Conservation (phyloP, 92 coral and sea anemone genomes). For the Scolanthus callimorphus region DNA sequence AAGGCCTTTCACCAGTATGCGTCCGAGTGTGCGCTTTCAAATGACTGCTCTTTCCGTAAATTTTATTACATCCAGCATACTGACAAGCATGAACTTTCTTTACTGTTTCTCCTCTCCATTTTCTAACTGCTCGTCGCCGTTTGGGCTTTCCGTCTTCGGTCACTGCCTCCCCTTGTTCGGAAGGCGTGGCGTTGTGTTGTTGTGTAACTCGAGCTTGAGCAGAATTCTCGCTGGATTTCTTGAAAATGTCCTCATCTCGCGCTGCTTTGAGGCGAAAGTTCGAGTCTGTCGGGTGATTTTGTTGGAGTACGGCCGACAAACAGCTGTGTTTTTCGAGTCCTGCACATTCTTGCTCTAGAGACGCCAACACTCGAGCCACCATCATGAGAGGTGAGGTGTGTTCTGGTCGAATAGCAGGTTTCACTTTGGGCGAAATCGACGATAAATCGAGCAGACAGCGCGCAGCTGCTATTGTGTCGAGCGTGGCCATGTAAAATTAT, state of each 20-base stretch:
- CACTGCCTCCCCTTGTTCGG: slow-evolving; percentile 28
- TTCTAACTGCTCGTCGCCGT: slow-evolving; percentile 54
- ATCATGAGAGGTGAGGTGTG: slow-evolving; percentile 67
- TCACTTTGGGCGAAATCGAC: slow-evolving; percentile 52
- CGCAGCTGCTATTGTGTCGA: slow-evolving; percentile 84
- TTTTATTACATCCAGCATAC: slow-evolving; percentile 70
- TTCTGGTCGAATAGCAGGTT: slow-evolving; percentile 44
- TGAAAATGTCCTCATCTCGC: slow-evolving; percentile 9
- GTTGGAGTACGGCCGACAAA: slow-evolving; percentile 18
- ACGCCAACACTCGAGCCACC: slow-evolving; percentile 78
- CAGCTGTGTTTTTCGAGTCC: slow-evolving; percentile 59
- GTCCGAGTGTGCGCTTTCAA: slow-evolving; percentile 88
- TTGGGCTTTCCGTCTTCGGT: slow-evolving; percentile 53
- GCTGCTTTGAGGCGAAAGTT: neutral
- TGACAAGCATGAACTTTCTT: slow-evolving; percentile 78
- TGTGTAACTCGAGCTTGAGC: slow-evolving; percentile 40
- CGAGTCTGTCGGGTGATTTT: slow-evolving; percentile 7
- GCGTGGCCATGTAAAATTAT: slow-evolving; percentile 7
- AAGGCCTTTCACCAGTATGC: slow-evolving; percentile 92
- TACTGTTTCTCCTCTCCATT: slow-evolving; percentile 36
- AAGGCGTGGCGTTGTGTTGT: slow-evolving; percentile 55
- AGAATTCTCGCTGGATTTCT: slow-evolving; percentile 17
- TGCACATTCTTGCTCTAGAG: slow-evolving; percentile 74
- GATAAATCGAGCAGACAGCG: slow-evolving; percentile 79
- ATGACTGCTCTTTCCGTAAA: slow-evolving; percentile 89